A percentile compares a stretch with the other conserved stretches of the same genome.
Conservation (phyloP, 1,140 invertebrate genomes). For the Ceratina australensis region DNA sequence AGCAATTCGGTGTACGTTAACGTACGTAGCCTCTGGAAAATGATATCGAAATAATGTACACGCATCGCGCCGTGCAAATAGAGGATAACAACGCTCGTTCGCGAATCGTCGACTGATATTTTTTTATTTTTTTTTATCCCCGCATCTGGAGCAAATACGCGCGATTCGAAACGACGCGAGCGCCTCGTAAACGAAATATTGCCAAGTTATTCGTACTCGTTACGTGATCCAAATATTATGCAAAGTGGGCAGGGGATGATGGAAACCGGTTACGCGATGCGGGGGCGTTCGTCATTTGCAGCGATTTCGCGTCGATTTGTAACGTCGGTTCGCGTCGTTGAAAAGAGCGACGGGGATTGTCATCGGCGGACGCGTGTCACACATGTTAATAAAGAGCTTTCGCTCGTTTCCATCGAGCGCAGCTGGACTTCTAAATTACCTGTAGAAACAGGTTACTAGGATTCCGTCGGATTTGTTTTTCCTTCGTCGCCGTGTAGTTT, state of each 20-base stretch:
- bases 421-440: not conserved
- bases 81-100: conserved; percentile 31
- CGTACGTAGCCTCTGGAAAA: conserved; percentile 29
- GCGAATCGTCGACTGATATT: not conserved
- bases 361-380: conserved; percentile 11
- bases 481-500: not conserved
- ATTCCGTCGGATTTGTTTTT: too few relatives aligned
- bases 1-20: conserved; percentile 41
- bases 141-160: not conserved
- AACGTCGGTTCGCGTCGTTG: conserved; percentile 23
- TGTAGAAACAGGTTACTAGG: too few relatives aligned
- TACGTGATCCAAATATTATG: conserved; percentile 72
- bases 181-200: conserved; percentile 61
- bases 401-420: not conserved
- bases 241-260: conserved; percentile 64
- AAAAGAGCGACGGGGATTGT: conserved; percentile 40
- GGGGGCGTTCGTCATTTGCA: conserved; percentile 66
- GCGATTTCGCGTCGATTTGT: conserved; percentile 71
- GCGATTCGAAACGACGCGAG: not conserved
- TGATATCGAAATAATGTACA: conserved; percentile 43
- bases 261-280: conserved; percentile 60
- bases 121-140: not conserved
- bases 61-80: not conserved
- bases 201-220: conserved; percentile 66
- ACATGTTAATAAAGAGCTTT: conserved; percentile 29